Evolutionary conservation across 2,113 vertebrate genomes (phyloP).

Genomic region (Gambusia affinis): DNA sequence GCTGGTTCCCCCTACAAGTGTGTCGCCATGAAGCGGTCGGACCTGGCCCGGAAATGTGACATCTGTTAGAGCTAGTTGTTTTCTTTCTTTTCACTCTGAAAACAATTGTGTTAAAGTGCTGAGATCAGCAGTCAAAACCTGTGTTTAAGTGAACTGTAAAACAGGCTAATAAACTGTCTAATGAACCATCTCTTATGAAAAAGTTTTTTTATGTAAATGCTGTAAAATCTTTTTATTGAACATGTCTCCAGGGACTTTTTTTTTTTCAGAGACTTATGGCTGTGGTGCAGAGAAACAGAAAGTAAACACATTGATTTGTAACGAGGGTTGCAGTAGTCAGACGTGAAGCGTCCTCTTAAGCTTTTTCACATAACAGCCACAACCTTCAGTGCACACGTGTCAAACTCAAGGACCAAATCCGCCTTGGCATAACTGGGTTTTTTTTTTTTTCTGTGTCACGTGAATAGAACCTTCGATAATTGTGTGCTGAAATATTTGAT

Average conservation of each 20-base stretch:
- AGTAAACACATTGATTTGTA: conserved; percentile 78
- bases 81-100: conserved; percentile 4
- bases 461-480: too few species aligned
- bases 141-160: conserved; percentile 28
- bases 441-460: too few species aligned
- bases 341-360: neutral
- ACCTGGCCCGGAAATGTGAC: conserved; percentile 26
- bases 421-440: too few species aligned
- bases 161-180: conserved; percentile 52
- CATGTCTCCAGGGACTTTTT: neutral
- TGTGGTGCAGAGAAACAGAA: conserved; percentile 80
- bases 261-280: conserved; percentile 47
- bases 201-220: conserved; percentile 18
- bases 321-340: conserved; percentile 37
- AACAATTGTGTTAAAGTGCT: conserved; percentile 20
- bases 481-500: too few species aligned
- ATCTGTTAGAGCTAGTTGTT: conserved; percentile 29
- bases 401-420: too few species aligned
- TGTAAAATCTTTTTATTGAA: conserved; percentile 11
- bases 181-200: conserved; percentile 34
- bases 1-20: conserved; percentile 22
- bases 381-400: neutral
- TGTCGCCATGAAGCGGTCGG: conserved; percentile 26
- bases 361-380: neutral
- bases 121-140: conserved; percentile 1